Evolutionary conservation across 2,888 invertebrate species (phyloP), one percentile per base, ranked within the genome.

Genomic region (Leucophora obtusa): DNA sequence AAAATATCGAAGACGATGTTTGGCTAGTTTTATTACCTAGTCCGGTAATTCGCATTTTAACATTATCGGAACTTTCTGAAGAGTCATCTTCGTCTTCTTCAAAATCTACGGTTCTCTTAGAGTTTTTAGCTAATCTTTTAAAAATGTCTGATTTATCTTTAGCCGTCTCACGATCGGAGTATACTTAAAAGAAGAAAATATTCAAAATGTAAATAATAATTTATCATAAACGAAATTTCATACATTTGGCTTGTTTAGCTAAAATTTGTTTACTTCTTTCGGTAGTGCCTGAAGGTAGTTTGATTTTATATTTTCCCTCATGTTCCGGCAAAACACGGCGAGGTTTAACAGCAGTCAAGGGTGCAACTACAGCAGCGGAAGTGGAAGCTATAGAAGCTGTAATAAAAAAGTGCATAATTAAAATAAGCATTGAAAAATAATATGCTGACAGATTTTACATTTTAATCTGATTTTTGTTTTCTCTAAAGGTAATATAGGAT

Each of bases 281-380:
- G 1, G 92, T 92, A 8, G 90, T 91, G 0, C 92, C 92, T 6
- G 89, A 86, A 0, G 92, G 93, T 85, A 92, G 88, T 74, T 90
- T 92, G 1, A 92, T 91, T 85, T 91, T 92, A 85, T 92, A 92
- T 74, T 90, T 89, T 9, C 92, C 92, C 84, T 92, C 92, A 83
- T 92, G 92, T 83, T 92, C 92, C 0, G 92, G 92, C 38, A 91
- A 84, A 17, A 91, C 91, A 5, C 91, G 86, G 11, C 91, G 84
- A 1, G 88, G 87, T 63, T 86, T 86, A n/a, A 88, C 87, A 5
- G 86, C 84, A 1, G 86, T 84, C 28, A 87, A 82, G n/a, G 89
- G 84, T 2, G 84, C 70, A 0, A 74, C 76, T 28, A 85, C 68
- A 24, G 82, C 83, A 0, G 81, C 58, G 9, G 78, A 73, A 4